Conservation (phyloP, 2,888 invertebrate genomes). For the Odontocerum albicorne region DNA sequence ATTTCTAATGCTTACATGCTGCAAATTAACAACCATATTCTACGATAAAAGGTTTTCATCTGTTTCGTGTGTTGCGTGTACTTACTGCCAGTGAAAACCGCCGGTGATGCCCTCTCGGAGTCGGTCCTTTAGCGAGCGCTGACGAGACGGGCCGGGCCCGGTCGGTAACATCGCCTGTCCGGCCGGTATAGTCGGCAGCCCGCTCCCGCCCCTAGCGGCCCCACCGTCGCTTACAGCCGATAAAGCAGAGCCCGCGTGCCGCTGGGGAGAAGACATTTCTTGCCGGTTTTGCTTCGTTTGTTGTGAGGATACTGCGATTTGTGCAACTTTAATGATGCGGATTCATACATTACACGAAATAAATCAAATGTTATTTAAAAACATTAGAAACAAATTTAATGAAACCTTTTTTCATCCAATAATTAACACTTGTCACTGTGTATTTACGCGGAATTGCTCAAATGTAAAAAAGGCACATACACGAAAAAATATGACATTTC, state of each 20-base stretch:
- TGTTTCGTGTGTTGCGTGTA: too few species aligned
- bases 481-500: not conserved
- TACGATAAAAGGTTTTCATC: too few species aligned
- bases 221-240: slow-evolving; percentile 31
- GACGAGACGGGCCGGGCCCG: slow-evolving; percentile 61
- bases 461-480: not conserved
- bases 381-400: not conserved
- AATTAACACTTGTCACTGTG: not conserved
- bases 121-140: slow-evolving; percentile 76
- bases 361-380: not conserved
- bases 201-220: slow-evolving; percentile 35
- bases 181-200: slow-evolving; percentile 43
- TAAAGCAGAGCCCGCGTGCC: slow-evolving; percentile 22
- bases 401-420: not conserved
- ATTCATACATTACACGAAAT: not conserved
- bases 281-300: slow-evolving; percentile 4
- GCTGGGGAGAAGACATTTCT: slow-evolving; percentile 26
- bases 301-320: too few species aligned
- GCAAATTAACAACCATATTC: too few species aligned
- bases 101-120: slow-evolving; percentile 78
- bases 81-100: slow-evolving; percentile 83
- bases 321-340: too few species aligned
- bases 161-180: slow-evolving; percentile 53
- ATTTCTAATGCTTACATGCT: too few species aligned
- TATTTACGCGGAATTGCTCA: not conserved